Conservation (phyloP, 30 jellyfish, hydroid and myxozoan genomes). For the Aurelia sp. region DNA sequence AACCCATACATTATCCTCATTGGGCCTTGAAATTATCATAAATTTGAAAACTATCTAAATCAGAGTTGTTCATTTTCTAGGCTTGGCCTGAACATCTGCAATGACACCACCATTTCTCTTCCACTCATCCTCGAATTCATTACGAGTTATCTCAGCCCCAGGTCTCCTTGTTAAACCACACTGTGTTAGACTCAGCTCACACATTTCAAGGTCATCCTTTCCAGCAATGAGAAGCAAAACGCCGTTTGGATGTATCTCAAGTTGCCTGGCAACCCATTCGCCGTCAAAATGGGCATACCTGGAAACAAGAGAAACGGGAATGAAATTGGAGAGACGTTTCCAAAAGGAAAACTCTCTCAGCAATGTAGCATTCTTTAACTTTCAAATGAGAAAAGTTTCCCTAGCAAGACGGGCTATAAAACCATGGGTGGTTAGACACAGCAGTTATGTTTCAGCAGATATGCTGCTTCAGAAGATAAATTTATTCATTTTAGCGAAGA, state of each 20-base stretch:
- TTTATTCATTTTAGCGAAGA: too few relatives aligned
- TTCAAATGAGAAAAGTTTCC: too few relatives aligned
- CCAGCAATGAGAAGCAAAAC: constrained; percentile 90
- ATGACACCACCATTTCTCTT: constrained; percentile 80
- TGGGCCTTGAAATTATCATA: constrained; percentile 1
- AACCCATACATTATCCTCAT: background rate
- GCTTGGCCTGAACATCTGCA: constrained; percentile 70
- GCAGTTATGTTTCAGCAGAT: too few relatives aligned
- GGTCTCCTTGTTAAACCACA: constrained; percentile 90
- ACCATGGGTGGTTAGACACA: too few relatives aligned
- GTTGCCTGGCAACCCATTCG: constrained; percentile 98
- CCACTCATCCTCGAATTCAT: constrained; percentile 92
- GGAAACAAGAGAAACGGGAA: background rate
- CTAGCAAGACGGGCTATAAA: too few relatives aligned
- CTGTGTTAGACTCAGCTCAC: constrained; percentile 94
- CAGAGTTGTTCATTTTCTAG: constrained; percentile 52
- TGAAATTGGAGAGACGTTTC: too few relatives aligned
- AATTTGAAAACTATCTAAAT: constrained; percentile 5
- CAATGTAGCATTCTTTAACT: too few relatives aligned
- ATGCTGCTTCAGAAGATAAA: too few relatives aligned
- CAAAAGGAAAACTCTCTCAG: too few relatives aligned
- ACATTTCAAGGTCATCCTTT: constrained; percentile 92
- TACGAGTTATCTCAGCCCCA: constrained; percentile 95
- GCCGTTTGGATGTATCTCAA: constrained; percentile 97
- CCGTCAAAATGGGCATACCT: constrained; percentile 99